Evolutionary conservation across 2,113 vertebrate species (phyloP).

Genomic region (zebrafish (Danio rerio)): DNA sequence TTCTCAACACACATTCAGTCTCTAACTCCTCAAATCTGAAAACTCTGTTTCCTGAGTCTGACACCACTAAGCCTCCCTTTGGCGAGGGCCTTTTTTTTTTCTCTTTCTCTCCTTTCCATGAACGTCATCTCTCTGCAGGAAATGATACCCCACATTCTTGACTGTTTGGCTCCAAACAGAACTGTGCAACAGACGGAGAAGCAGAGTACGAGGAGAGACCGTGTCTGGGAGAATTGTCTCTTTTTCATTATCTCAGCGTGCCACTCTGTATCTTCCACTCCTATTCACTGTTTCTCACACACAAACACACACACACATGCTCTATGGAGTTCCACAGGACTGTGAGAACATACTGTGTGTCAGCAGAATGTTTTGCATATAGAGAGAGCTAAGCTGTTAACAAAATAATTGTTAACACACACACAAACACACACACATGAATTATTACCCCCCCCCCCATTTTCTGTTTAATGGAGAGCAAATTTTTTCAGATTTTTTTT

Average conservation of each 20-base stretch:
- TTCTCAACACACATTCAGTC: constrained; percentile 48
- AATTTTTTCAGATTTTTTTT: too few species aligned
- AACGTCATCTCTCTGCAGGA: constrained; percentile 68
- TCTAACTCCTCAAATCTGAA: constrained; percentile 56
- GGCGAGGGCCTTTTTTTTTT: constrained; percentile 50
- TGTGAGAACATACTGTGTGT: constrained; percentile 3
- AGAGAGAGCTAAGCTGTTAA: background rate
- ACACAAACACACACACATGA: background rate
- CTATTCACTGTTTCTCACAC: constrained; percentile 34
- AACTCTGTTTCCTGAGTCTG: constrained; percentile 58
- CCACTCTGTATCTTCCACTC: constrained; percentile 37
- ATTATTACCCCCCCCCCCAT: too few species aligned
- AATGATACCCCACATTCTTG: constrained; percentile 65
- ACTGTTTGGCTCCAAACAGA: constrained; percentile 63
- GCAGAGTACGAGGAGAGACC: constrained; percentile 51
- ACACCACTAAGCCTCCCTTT: constrained; percentile 61
- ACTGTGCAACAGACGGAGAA: constrained; percentile 62
- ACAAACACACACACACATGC: constrained; percentile 34
- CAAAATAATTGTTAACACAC: constrained; percentile 12
- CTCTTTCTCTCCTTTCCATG: constrained; percentile 60
- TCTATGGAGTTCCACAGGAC: constrained; percentile 9
- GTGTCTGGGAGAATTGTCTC: constrained; percentile 51
- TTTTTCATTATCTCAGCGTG: constrained; percentile 57
- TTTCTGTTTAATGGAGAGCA: too few species aligned
- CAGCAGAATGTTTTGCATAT: too few species aligned